Base-by-base conservation (phyloP, 2,797 vertebrate genomes). In the Sebastes minor region DNA sequence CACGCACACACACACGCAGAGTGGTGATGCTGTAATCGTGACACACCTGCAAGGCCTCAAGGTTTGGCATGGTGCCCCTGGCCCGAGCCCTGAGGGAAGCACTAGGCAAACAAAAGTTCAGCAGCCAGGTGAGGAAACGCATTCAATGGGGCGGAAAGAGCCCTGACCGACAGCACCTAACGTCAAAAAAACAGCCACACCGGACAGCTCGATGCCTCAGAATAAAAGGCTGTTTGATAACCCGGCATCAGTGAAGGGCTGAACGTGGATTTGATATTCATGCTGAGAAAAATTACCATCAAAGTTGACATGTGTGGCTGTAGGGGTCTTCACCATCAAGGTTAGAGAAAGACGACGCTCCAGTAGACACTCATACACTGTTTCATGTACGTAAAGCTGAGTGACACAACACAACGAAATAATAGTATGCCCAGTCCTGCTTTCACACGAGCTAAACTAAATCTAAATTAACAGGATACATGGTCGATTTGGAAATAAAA, bases 41-140 rank as follows among this genome's bases (percentile, higher is more conserved):
- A 91, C 94, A 94, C 92, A 93, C 91, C 94, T 94, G 93, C 87
- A 72, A 85, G 82, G 92, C 92, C 92, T 86, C 46, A 55, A 87
- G 91, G 88, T 87, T 91, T 92, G 94, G 92, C 92, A 70, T 53
- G 1, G 20, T 77, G 89, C 89, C 92, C 62, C 79, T 49, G 75
- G 82, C 86, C 63, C 68, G n/a, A 83, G 87, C 85, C 90, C 86
- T 3, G 76, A 83, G 90, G 90, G 90, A 81, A 85, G 82, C 84
- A 76, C 82, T 72, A 82, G 90, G 88, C 87, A 92, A 93, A 94
- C 90, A 93, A 89, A 86, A 91, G 89, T 90, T 93, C 84, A 91
- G 85, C 91, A 85, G 87, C 87, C 92, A 94, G 92, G 88, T 88
- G 90, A 88, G 76, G 83, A 87, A 76, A 62, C 78, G 61, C 82